Conservation (phyloP, 2,113 vertebrate genomes). For the Pluvianellus socialis region DNA sequence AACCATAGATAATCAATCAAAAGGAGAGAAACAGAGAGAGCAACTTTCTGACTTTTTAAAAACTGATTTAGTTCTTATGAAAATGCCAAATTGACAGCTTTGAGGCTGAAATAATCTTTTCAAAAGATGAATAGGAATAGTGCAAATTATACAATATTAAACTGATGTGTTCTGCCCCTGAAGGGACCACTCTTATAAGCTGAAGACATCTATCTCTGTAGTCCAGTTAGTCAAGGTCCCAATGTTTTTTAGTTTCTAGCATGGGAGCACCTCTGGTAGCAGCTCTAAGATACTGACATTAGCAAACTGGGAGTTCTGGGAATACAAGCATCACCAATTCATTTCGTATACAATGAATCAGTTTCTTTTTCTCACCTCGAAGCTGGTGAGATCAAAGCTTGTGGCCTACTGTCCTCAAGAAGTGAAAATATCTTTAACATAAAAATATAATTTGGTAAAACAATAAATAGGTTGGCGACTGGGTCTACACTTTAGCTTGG, state of each 20-base stretch:
- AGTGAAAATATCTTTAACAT: not conserved
- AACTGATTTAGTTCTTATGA: slow-evolving; percentile 63
- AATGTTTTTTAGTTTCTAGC: not conserved
- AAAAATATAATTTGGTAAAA: not conserved
- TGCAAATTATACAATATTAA: not conserved
- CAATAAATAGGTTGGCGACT: not conserved
- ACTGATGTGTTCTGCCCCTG: not conserved
- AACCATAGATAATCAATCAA: slow-evolving; percentile 80
- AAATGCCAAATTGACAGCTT: slow-evolving; percentile 25
- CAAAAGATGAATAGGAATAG: not conserved
- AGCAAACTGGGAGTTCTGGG: not conserved
- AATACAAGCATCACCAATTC: not conserved
- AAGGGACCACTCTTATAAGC: not conserved
- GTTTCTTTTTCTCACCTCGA: not conserved
- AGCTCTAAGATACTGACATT: not conserved
- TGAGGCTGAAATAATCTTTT: not conserved
- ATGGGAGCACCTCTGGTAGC: not conserved
- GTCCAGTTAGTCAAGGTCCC: not conserved
- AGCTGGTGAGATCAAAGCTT: not conserved
- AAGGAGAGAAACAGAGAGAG: slow-evolving; percentile 72
- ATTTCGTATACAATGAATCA: not conserved
- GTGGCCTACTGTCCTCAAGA: not conserved
- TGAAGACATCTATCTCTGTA: not conserved
- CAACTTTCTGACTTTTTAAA: slow-evolving; percentile 69
- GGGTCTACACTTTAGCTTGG: not conserved